Percentiles rank a stretch among this genome's conserved stretches.
These are phyloP conservation scores for Rhodophaea formosa DNA, from an alignment of 2,888 invertebrate species.

Conservation along the genomic window DNA sequence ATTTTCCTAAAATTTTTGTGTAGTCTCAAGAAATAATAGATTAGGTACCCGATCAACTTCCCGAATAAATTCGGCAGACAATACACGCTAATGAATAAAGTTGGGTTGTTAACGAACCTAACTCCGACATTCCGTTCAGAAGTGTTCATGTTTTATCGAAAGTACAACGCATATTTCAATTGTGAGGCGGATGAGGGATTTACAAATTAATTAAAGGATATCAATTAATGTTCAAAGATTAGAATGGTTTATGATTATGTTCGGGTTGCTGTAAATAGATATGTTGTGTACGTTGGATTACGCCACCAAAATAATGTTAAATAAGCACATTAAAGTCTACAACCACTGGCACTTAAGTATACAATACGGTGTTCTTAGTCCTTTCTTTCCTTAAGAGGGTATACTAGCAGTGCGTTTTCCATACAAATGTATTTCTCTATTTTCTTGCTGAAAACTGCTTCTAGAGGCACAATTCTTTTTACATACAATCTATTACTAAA, in stretches of 20 bases:
- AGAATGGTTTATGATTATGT: neutral
- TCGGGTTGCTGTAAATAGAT: neutral
- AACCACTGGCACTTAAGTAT: no score
- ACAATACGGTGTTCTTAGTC: no score
- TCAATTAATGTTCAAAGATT: conserved; percentile 10
- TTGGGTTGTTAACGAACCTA: conserved; percentile 74
- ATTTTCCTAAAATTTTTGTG: conserved; percentile 52
- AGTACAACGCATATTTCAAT: conserved; percentile 55
- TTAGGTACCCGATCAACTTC: conserved; percentile 63
- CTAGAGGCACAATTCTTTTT: no score
- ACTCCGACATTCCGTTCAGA: conserved; percentile 68
- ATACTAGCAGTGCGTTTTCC: no score
- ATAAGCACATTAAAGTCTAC: no score
- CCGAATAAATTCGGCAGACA: conserved; percentile 74
- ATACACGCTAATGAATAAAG: conserved; percentile 79
- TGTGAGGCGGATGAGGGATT: conserved; percentile 30
- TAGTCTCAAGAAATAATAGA: conserved; percentile 47
- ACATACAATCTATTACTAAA: no score
- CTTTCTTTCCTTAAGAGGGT: no score
- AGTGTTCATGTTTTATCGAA: conserved; percentile 63
- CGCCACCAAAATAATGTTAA: no score
- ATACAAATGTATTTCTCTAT: no score
- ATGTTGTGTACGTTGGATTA: no score
- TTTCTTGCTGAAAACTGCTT: no score
- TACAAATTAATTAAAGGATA: conserved; percentile 29